Conservation (phyloP, 2,797 vertebrate genomes). For the Characodon lateralis region DNA sequence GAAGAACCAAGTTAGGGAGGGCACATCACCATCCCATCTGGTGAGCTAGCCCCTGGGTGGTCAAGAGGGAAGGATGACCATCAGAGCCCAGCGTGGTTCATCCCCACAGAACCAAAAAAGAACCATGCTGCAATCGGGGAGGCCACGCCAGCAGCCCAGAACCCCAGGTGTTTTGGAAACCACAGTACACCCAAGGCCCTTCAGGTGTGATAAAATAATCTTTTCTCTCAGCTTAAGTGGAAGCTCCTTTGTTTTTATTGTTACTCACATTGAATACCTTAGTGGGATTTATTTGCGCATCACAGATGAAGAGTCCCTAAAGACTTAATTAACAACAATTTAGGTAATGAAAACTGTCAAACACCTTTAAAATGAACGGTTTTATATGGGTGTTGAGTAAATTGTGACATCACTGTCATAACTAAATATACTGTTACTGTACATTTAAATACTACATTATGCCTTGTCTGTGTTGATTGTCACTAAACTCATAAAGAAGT, state of each 20-base stretch:
- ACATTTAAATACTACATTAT: neutral
- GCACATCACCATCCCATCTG: no score
- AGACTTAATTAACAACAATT: conserved; percentile 7
- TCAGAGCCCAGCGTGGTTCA: no score
- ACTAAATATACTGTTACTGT: neutral
- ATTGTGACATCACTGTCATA: neutral
- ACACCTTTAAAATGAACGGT: neutral
- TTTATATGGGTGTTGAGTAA: neutral
- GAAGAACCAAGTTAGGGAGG: no score
- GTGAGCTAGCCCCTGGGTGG: no score
- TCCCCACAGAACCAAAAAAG: no score
- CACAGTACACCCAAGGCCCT: no score
- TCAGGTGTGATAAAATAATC: neutral
- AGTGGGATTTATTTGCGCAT: conserved; percentile 7
- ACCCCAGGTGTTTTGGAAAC: no score
- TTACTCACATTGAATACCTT: neutral
- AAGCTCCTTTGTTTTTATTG: conserved; percentile 6
- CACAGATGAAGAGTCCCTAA: conserved; percentile 4
- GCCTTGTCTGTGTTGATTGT: neutral
- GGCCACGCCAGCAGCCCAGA: no score
- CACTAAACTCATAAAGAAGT: neutral
- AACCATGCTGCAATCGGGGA: no score
- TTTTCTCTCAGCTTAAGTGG: neutral
- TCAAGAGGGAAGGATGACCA: no score
- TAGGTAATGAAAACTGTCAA: conserved; percentile 1